These are phyloP conservation scores for Zaprionus inermis DNA, from an alignment of 1,140 invertebrate species.

Conservation along the genomic window DNA sequence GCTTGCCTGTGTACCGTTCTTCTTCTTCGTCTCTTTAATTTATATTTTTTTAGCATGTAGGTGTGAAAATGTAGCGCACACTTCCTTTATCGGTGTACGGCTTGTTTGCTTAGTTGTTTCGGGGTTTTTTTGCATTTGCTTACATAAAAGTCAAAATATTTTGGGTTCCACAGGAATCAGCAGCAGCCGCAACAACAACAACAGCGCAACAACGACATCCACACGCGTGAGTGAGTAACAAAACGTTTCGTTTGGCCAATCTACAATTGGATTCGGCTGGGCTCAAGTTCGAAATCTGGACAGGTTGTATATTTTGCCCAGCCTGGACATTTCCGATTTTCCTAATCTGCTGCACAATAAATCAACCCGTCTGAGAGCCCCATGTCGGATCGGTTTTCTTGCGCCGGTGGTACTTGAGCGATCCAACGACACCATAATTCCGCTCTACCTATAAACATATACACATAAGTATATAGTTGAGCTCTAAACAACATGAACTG, in stretches of 20 bases:
- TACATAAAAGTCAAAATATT: conserved; percentile 59
- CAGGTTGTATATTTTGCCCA: conserved; percentile 48
- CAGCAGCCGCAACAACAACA: conserved; percentile 7
- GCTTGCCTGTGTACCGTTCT: conserved; percentile 26
- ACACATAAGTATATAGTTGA: not conserved
- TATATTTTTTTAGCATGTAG: conserved; percentile 51
- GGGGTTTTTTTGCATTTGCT: conserved; percentile 44
- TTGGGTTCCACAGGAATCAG: conserved; percentile 22
- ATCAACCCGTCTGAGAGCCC: conserved; percentile 25
- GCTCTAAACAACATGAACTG: not conserved
- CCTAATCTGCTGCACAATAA: conserved; percentile 44
- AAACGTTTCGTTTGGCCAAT: conserved; percentile 23
- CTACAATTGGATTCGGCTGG: conserved; percentile 21
- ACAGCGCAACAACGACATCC: not conserved
- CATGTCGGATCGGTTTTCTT: not conserved
- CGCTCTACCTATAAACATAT: not conserved
- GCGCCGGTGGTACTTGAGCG: conserved; percentile 14
- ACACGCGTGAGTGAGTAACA: not conserved
- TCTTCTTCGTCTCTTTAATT: conserved; percentile 1
- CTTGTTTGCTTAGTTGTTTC: conserved; percentile 40
- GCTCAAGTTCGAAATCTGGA: conserved; percentile 38
- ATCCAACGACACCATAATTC: not conserved
- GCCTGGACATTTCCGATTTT: conserved; percentile 50
- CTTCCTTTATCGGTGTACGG: conserved; percentile 50
- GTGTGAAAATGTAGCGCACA: conserved; percentile 55